These are phyloP conservation scores for Eristalinus aeneus DNA, from an alignment of 2,888 invertebrate species.

Conservation along the genomic window DNA sequence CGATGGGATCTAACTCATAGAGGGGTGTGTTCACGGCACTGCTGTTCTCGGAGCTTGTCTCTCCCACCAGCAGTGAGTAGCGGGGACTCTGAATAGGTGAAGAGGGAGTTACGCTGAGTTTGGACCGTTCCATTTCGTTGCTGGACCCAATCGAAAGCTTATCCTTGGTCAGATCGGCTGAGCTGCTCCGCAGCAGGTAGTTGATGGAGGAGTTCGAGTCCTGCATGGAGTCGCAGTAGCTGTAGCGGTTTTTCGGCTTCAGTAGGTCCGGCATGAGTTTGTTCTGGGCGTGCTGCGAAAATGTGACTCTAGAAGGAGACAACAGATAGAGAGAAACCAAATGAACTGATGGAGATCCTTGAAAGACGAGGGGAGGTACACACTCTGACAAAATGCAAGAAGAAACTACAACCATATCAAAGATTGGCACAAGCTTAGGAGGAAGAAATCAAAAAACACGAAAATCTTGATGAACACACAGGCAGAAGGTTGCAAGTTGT, in stretches of 20 bases:
- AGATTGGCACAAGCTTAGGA: conserved; percentile 63
- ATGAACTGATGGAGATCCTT: background rate
- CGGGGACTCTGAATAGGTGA: conserved; percentile 80
- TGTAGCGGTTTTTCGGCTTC: conserved; percentile 76
- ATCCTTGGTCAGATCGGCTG: conserved; percentile 74
- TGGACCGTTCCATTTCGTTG: conserved; percentile 76
- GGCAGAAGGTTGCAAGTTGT: background rate
- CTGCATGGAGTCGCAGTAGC: conserved; percentile 74
- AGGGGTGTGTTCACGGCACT: conserved; percentile 80
- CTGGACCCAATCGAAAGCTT: conserved; percentile 59
- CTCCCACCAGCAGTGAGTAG: conserved; percentile 80
- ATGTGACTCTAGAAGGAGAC: conserved; percentile 58
- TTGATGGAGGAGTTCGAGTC: conserved; percentile 69
- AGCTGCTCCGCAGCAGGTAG: conserved; percentile 74
- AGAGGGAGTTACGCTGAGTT: conserved; percentile 78
- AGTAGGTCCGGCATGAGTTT: conserved; percentile 73
- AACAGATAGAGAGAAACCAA: background rate
- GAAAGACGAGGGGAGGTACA: background rate
- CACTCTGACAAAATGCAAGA: conserved; percentile 36
- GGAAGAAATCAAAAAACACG: conserved; percentile 16
- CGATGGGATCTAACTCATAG: conserved; percentile 79
- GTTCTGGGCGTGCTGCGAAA: conserved; percentile 61
- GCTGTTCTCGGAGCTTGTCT: conserved; percentile 80
- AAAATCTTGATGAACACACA: conserved; percentile 28
- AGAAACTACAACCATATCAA: conserved; percentile 50